Base-by-base conservation (phyloP, 2,113 vertebrate species). In the Tetraodon nigroviridis region DNA sequence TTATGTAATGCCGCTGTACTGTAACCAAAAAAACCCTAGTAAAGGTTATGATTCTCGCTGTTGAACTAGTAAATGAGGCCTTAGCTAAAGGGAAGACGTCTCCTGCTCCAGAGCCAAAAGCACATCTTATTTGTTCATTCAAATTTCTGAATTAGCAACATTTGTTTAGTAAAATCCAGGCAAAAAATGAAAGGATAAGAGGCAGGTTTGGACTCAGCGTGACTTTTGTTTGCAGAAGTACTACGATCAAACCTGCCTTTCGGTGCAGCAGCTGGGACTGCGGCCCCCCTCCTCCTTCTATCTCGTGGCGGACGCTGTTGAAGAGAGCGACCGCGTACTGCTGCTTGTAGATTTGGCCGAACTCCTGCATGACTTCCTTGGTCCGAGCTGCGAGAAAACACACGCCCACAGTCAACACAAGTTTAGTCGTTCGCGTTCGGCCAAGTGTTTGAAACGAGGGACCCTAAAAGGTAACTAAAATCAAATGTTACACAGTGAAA, bases 241-340 rank as follows among this genome's bases (percentile, higher is more conserved):
- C 7, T 19, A 8, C 18, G 21, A 20, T 10, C 1, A 42, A 19
- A 78, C 69, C 89, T 86, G 90, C 96, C 93, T 97, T 96, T 51
- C 96, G 90, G 87, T 94, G 95, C 0, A 98, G 92, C 47, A 98
- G 92, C 88, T 98, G 96, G 0, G 94, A 64, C 86, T 98, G 95
- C 0, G 89, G 81, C 2, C 80, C 83, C 1, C 93, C 92, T 0
- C 90, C 87, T 61, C 92, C 96, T 76, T 98, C 96, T 0, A 98
- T 93, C 83, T 98, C 96, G 8, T 88, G 94, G 24, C 96, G 94
- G 55, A 96, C 90, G 8, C 90, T 94, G 88, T 92, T 96, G 90
- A 98, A 98, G 58, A 98, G 92, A 0, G 94, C 93, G 0, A 98
- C 92, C 0, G 92, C 91, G 3, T 94, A 97, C 80, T 98, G 95